These are phyloP conservation scores for Teinopalpus imperialis DNA, from an alignment of 2,888 invertebrate species.

Conservation along the genomic window DNA sequence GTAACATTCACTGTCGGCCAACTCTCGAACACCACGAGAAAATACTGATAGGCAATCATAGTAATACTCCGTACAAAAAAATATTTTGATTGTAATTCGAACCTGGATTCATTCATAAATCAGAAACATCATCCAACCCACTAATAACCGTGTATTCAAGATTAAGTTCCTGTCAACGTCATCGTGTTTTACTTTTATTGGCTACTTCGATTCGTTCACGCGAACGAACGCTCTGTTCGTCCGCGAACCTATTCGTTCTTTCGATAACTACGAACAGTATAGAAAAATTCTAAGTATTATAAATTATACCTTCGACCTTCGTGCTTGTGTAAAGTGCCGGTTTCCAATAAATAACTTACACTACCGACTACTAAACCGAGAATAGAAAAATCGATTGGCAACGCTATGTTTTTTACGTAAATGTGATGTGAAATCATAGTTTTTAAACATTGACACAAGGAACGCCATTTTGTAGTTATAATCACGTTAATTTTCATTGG, in stretches of 20 bases:
- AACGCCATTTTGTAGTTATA: too few relatives aligned
- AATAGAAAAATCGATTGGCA: slow-evolving; percentile 18
- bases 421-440: slow-evolving; percentile 4
- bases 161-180: too few relatives aligned
- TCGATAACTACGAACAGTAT: too few relatives aligned
- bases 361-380: slow-evolving; percentile 11
- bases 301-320: slow-evolving; percentile 37
- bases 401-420: slow-evolving; percentile 1
- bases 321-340: slow-evolving; percentile 27
- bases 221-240: not conserved
- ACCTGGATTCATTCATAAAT: not conserved
- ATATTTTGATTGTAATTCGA: not conserved
- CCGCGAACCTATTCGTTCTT: slow-evolving; percentile 15
- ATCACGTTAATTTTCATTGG: too few relatives aligned
- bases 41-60: too few relatives aligned
- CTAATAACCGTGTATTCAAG: too few relatives aligned
- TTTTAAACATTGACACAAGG: slow-evolving; percentile 3
- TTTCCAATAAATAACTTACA: slow-evolving; percentile 23
- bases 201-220: slow-evolving; percentile 5
- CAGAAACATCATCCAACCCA: too few relatives aligned
- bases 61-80: too few relatives aligned
- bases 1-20: too few relatives aligned
- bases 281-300: slow-evolving; percentile 34
- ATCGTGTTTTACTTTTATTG: slow-evolving; percentile 20
- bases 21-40: too few relatives aligned